These are phyloP conservation scores for Cepaea nemoralis DNA, from an alignment of 1,140 invertebrate species.

Conservation along the genomic window DNA sequence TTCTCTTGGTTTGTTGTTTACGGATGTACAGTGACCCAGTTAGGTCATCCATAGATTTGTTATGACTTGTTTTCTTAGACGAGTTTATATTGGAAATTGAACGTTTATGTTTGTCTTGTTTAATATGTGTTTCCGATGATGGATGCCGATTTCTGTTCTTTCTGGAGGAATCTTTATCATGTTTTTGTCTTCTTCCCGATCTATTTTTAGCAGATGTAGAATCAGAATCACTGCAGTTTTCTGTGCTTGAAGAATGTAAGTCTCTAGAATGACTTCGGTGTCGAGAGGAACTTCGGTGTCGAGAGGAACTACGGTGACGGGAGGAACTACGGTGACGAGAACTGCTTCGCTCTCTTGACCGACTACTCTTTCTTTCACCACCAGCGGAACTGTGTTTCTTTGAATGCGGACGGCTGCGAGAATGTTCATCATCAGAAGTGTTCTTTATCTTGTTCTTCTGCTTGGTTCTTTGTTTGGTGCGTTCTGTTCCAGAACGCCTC, in stretches of 20 bases:
- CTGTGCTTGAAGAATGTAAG: background rate
- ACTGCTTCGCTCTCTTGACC: conserved; percentile 1
- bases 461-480: background rate
- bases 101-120: background rate
- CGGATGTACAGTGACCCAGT: conserved; percentile 26
- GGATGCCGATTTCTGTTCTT: conserved; percentile 8
- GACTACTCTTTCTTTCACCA: background rate
- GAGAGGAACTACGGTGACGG: background rate
- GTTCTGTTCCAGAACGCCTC: background rate
- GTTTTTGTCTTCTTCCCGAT: background rate
- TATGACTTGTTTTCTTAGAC: background rate
- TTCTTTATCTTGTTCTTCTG: background rate
- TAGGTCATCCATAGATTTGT: background rate
- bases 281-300: conserved; percentile 19
- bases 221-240: conserved; percentile 1
- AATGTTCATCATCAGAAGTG: background rate
- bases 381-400: too few species aligned
- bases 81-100: background rate
- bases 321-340: conserved; percentile 24
- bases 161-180: background rate
- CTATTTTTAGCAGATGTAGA: background rate
- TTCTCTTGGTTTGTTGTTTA: background rate
- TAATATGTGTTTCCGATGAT: background rate
- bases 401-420: background rate
- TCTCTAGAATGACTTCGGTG: too few species aligned